These are phyloP conservation scores for Diplosoma virens DNA, from an alignment of 23 tunicate genomes.

Conservation along the genomic window DNA sequence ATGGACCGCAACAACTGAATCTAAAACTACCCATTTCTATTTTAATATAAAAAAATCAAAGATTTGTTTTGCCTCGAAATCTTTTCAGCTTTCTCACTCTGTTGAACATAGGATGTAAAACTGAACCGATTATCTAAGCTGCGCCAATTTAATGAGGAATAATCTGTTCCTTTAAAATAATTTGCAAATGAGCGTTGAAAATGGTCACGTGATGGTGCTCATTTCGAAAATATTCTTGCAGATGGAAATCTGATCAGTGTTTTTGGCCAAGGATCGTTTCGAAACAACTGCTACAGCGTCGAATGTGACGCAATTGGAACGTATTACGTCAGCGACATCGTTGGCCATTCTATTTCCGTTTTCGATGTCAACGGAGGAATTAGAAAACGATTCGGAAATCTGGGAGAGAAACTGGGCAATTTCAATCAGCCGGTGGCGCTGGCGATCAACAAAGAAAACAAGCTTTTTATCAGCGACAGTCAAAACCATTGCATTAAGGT, in stretches of 20 bases:
- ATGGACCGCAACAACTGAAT: too few species aligned
- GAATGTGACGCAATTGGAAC: slow-evolving; percentile 58
- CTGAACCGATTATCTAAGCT: too few species aligned
- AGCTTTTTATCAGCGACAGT: slow-evolving; percentile 62
- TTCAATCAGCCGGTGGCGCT: slow-evolving; percentile 93
- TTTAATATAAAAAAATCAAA: too few species aligned
- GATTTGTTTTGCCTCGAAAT: too few species aligned
- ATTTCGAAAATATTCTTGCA: too few species aligned
- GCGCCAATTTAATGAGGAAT: too few species aligned
- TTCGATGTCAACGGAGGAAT: slow-evolving; percentile 62
- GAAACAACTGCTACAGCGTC: slow-evolving; percentile 77
- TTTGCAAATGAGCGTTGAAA: too few species aligned
- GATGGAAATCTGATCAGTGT: slow-evolving; percentile 29
- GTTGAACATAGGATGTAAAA: too few species aligned
- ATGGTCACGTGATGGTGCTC: too few species aligned
- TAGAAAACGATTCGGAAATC: slow-evolving; percentile 77
- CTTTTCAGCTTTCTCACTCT: too few species aligned
- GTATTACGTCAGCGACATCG: slow-evolving; percentile 84
- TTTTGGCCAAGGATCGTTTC: slow-evolving; percentile 73
- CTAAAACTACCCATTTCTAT: too few species aligned
- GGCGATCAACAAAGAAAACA: slow-evolving; percentile 50
- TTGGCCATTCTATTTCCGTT: slow-evolving; percentile 70
- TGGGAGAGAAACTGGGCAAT: slow-evolving; percentile 36
- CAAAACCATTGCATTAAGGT: slow-evolving; percentile 86
- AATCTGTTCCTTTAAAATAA: too few species aligned